A percentile compares a stretch with the other conserved stretches of the same genome.
Conservation (phyloP, 2,113 vertebrate genomes). For the Nothoprocta perdicaria region DNA sequence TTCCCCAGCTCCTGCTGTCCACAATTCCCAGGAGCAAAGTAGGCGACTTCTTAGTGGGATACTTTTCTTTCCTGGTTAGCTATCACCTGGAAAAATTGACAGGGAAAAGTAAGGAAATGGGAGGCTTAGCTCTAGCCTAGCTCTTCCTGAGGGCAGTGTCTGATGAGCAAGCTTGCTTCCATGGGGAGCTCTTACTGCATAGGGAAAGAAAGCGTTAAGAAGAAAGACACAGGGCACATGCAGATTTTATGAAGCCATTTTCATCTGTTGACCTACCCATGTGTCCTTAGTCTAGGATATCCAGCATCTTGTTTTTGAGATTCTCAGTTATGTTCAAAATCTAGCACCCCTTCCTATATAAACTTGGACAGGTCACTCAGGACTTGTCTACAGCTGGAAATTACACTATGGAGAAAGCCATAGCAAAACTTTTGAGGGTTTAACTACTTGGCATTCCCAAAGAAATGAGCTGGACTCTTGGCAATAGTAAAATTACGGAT, state of each 20-base stretch:
- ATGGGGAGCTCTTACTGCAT: background rate
- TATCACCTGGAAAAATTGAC: rapidly evolving
- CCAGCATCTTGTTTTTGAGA: background rate
- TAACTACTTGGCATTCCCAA: background rate
- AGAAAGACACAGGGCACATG: background rate
- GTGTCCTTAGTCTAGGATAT: background rate
- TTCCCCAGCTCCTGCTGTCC: background rate
- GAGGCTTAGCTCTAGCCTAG: background rate
- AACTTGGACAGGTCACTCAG: background rate
- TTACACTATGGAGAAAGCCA: background rate
- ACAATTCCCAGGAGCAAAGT: background rate
- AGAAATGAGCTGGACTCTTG: background rate
- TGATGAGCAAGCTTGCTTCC: rapidly evolving
- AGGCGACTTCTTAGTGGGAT: background rate
- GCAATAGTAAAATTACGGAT: background rate
- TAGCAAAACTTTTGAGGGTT: background rate
- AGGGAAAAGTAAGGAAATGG: background rate
- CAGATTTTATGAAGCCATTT: background rate
- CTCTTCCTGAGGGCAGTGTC: background rate
- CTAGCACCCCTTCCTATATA: background rate
- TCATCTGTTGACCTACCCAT: background rate
- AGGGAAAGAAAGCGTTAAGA: background rate
- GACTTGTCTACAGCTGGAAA: background rate
- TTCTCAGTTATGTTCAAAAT: background rate
- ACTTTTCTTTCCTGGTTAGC: background rate